Base-by-base conservation (phyloP, 2,113 vertebrate genomes). In the Pionites leucogaster region DNA sequence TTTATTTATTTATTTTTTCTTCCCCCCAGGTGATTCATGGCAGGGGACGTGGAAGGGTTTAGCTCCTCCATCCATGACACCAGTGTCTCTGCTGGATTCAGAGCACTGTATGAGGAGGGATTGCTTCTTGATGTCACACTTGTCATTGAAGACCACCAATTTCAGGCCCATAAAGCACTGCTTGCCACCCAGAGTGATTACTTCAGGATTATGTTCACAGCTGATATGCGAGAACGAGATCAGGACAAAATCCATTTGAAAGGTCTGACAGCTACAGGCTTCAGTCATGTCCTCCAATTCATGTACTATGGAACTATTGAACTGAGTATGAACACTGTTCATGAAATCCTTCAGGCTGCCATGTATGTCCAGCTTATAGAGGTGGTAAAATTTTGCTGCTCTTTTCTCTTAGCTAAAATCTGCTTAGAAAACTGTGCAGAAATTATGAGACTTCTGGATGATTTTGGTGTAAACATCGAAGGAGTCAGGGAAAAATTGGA, bases 271-370 rank as follows among this genome's bases (percentile, higher is more conserved):
- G 99, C 99, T 33, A 99, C 99, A 46, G 99, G 99, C 74, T 99
- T 99, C 96, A 99, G 99, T 86, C 99, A 99, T 84, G 99, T 99
- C 52, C 99, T 99, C 53, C 98, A 99, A 12, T 99, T 99, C 98
- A 99, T 99, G 99, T 99, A 99, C 98, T 99, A 99, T 95, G 99
- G 99, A 96, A 99, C 99, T 29, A 99, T 99, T 98, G 99, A 99
- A 98, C 98, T 99, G 95, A 99, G 99, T 98, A 99, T 99, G 99
- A 98, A 98, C 97, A 99, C 99, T 22, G 99, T 99, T 94, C 99
- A 99, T 95, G 99, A 99, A 97, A 99, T 99, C 94, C 98, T 99
- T 70, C 99, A 99, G 98, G 99, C 99, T 77, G 99, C 99, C 95
- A 99, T 99, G 99, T 99, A 99, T 90, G 99, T 99, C 90, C 99